Percentiles rank a stretch among this genome's conserved stretches.
These are phyloP conservation scores for Taurulus bubalis DNA, from an alignment of 2,113 vertebrate genomes.

Conservation along the genomic window DNA sequence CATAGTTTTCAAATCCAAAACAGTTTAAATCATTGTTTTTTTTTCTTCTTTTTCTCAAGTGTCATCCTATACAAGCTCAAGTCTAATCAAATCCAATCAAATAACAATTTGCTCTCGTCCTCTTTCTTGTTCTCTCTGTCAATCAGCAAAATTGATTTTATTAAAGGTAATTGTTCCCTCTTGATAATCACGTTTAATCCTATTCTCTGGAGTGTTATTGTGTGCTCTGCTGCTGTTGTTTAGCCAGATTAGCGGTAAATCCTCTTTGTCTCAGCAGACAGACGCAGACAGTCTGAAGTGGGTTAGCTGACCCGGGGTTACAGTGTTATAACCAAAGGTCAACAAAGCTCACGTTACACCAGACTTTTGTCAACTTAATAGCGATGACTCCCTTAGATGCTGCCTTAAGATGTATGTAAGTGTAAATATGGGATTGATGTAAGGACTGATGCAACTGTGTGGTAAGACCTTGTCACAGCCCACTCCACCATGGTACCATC, in stretches of 20 bases:
- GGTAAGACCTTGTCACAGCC: neutral
- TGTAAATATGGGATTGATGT: conserved; percentile 18
- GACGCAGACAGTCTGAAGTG: conserved; percentile 52
- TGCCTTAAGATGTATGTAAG: neutral
- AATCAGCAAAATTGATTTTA: conserved; percentile 60
- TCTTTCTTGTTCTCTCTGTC: conserved; percentile 11
- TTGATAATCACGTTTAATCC: conserved; percentile 69
- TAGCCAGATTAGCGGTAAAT: conserved; percentile 71
- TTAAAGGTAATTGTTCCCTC: conserved; percentile 63
- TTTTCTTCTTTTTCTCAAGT: neutral
- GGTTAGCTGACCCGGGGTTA: conserved; percentile 45
- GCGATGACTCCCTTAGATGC: neutral
- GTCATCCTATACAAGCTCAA: conserved; percentile 20
- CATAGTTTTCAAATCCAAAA: neutral
- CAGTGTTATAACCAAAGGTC: conserved; percentile 54
- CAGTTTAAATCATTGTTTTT: neutral
- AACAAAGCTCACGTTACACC: conserved; percentile 1
- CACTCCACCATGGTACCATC: neutral
- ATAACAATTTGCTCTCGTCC: conserved; percentile 3
- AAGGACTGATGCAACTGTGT: conserved; percentile 8
- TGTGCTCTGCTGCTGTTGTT: conserved; percentile 62
- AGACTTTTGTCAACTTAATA: conserved; percentile 9
- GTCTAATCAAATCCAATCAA: conserved; percentile 62
- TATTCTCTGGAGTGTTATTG: conserved; percentile 64
- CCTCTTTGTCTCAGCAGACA: conserved; percentile 74